phyloP scores from a whole-genome alignment of 2,888 invertebrate species.

The Drosophila meridionalis region DNA sequence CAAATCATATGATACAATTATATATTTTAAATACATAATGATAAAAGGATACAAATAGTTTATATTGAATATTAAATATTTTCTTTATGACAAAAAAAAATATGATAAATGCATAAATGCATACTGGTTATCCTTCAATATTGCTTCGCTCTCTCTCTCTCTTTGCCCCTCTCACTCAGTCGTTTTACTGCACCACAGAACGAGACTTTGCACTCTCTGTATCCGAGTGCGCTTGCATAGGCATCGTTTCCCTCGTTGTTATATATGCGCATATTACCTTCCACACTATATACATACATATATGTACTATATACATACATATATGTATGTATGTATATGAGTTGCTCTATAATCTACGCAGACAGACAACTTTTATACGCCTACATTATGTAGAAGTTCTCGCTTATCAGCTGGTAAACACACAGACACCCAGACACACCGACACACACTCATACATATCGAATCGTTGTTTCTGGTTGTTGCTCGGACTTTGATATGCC shows the following conservation, averaged over 20 bases:
- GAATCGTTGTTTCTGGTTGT: conserved; percentile 29
- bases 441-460: conserved; percentile 13
- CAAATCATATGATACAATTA: no score
- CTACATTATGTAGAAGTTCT: conserved; percentile 21
- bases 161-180: background rate
- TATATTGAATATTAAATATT: background rate
- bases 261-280: conserved; percentile 37
- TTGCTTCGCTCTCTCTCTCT: background rate
- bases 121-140: background rate
- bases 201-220: conserved; percentile 7
- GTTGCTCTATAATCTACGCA: conserved; percentile 31
- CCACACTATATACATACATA: conserved; percentile 13
- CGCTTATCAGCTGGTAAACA: conserved; percentile 63
- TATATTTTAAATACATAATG: no score
- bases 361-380: conserved; percentile 28
- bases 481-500: conserved; percentile 64
- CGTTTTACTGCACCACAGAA: background rate
- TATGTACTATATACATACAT: background rate
- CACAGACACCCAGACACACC: background rate
- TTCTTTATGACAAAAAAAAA: background rate
- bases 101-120: background rate
- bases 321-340: background rate
- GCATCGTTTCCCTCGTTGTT: conserved; percentile 14
- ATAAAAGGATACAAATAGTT: no score
- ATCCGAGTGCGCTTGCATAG: conserved; percentile 31